A percentile compares a stretch with the other conserved stretches of the same genome.
Conservation (phyloP, 2,888 invertebrate species). For the Apotomis capreana region DNA sequence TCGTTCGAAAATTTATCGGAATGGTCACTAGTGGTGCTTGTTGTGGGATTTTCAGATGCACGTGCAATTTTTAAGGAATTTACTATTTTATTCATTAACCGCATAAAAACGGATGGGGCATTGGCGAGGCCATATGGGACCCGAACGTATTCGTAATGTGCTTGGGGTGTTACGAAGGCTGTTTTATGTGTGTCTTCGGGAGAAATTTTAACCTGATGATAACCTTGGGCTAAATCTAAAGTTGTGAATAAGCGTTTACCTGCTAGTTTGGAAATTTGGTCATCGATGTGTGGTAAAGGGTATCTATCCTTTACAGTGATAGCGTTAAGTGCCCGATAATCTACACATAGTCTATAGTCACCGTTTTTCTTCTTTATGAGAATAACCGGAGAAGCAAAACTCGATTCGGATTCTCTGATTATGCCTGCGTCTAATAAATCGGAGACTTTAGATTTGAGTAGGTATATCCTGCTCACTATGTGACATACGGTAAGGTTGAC, state of each 20-base stretch:
- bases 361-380: conserved; percentile 17
- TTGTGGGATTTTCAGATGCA: too few species aligned
- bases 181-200: conserved; percentile 28
- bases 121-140: conserved; percentile 34
- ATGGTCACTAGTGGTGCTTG: background rate
- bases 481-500: too few species aligned
- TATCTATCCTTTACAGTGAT: conserved; percentile 48
- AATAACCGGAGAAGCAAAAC: conserved; percentile 5
- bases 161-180: conserved; percentile 27
- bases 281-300: conserved; percentile 49
- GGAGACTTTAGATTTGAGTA: conserved; percentile 11
- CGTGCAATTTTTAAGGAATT: conserved; percentile 2
- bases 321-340: conserved; percentile 19
- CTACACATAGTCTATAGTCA: conserved; percentile 7
- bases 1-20: background rate
- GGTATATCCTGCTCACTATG: too few species aligned
- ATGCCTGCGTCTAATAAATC: conserved; percentile 43
- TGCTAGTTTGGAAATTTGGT: conserved; percentile 45
- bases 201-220: conserved; percentile 43
- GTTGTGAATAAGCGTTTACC: conserved; percentile 47
- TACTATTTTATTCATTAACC: conserved; percentile 36
- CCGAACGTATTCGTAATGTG: conserved; percentile 32
- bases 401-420: conserved; percentile 9
- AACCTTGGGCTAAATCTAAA: conserved; percentile 46
- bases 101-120: conserved; percentile 34